Evolutionary conservation across 2,888 invertebrate species (phyloP), one percentile per base, ranked within the genome.

Genomic region (Thera obeliscata): DNA sequence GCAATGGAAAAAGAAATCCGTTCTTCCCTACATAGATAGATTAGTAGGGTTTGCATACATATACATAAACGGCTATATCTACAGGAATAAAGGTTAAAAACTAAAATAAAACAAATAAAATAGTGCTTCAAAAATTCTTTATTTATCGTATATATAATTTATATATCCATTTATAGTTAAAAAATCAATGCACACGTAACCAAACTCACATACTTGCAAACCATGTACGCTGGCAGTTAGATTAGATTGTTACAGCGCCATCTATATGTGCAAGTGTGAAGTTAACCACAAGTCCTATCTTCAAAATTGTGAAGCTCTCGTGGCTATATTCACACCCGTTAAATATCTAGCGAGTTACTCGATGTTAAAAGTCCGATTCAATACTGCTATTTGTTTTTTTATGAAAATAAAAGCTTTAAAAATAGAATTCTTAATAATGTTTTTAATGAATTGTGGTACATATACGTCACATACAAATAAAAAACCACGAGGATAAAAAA

Each of bases 91-190:
- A 41, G 36, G 56, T 11, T 2, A 22, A 56, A 22, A 12, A 56
- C 33, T 48, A 69, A 74, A 87, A 86, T 81, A 78, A 91, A 87
- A 90, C 88, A 78, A 83, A 70, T 22, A 78, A 41, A 75, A 78
- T 83, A 90, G 89, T 92, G 91, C 88, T 91, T 91, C 91, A 89
- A 93, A 93, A 93, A 92, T 92, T 92, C 91, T 90, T 92, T 91
- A 91, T 92, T 92, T 91, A 67, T 89, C 89, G 87, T 92, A 91
- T 91, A 90, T 92, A 93, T 93, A 92, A 91, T 91, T 92, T 92
- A 93, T 92, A 92, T 93, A 91, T 92, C 87, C 90, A 92, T 89
- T 91, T 90, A 91, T 85, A 87, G 84, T 91, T 91, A 91, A 90
- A 38, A 22, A 90, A 91, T 85, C 85, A 83, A 87, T 89, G 81